Evolutionary conservation across 2,113 vertebrate genomes (phyloP).

Genomic region (Lipophrys pholis): DNA sequence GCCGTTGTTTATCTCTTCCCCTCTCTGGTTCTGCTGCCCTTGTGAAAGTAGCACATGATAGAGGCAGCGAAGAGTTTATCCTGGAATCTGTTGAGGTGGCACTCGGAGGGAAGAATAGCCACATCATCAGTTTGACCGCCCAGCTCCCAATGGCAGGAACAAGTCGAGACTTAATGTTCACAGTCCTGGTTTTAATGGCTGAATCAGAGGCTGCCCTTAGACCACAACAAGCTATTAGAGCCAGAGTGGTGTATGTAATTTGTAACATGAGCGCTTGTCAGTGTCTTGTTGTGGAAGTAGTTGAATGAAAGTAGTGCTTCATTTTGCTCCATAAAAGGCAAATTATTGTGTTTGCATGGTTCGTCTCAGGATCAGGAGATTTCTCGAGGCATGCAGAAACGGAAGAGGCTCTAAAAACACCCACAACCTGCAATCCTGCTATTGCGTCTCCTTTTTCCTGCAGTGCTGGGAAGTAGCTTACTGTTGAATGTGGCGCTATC

Average conservation of each 20-base stretch:
- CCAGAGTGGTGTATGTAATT: background rate
- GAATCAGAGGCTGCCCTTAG: background rate
- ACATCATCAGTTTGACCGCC: constrained; percentile 51
- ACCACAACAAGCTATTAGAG: background rate
- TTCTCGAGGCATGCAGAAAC: too few relatives aligned
- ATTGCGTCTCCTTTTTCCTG: background rate
- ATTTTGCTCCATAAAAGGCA: too few relatives aligned
- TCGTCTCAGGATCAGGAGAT: too few relatives aligned
- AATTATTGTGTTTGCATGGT: too few relatives aligned
- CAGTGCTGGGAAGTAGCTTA: background rate
- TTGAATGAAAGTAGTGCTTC: too few relatives aligned
- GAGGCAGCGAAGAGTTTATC: constrained; percentile 11
- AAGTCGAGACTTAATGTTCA: constrained; percentile 16
- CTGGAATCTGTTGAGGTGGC: constrained; percentile 51
- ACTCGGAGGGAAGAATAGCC: constrained; percentile 26
- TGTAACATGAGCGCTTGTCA: background rate
- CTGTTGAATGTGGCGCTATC: background rate
- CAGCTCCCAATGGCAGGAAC: background rate
- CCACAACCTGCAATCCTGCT: too few relatives aligned
- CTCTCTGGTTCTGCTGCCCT: background rate
- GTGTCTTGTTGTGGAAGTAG: background rate
- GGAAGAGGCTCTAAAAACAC: too few relatives aligned
- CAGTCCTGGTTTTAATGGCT: background rate
- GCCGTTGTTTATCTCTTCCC: background rate
- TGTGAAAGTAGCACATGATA: constrained; percentile 2